Evolutionary conservation across 2,888 invertebrate genomes (phyloP).

Genomic region (Hypomecis atomaria): DNA sequence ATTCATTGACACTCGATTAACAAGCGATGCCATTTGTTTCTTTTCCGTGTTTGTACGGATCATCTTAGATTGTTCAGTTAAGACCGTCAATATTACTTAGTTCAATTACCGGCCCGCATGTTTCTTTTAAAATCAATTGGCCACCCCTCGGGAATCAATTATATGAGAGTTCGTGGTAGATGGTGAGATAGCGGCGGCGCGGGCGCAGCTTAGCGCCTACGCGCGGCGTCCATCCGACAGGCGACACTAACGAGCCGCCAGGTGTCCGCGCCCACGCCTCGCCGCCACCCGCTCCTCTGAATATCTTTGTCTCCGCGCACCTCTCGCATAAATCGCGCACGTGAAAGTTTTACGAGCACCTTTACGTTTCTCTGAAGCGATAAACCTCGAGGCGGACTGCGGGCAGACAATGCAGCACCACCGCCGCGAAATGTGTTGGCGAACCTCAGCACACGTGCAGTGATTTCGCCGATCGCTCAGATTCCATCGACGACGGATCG

Average conservation of each 20-base stretch:
- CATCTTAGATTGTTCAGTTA: conserved; percentile 50
- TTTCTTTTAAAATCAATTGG: conserved; percentile 68
- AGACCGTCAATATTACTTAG: conserved; percentile 67
- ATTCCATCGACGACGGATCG: conserved; percentile 79
- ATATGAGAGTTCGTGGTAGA: conserved; percentile 28
- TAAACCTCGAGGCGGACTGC: conserved; percentile 64
- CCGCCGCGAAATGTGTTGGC: conserved; percentile 72
- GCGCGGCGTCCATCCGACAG: conserved; percentile 59
- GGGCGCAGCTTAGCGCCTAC: conserved; percentile 52
- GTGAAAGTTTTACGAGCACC: conserved; percentile 84
- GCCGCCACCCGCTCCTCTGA: conserved; percentile 69
- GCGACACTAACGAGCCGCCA: conserved; percentile 81
- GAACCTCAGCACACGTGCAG: conserved; percentile 74
- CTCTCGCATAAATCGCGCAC: conserved; percentile 78
- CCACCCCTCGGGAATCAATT: conserved; percentile 52
- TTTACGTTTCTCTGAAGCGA: conserved; percentile 78
- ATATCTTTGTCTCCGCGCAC: conserved; percentile 78
- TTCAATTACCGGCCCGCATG: conserved; percentile 76
- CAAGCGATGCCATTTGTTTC: conserved; percentile 44
- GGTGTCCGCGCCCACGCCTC: conserved; percentile 79
- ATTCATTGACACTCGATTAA: conserved; percentile 48
- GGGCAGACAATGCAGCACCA: conserved; percentile 73
- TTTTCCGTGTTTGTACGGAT: conserved; percentile 49
- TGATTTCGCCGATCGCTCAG: conserved; percentile 78
- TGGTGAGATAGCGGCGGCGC: conserved; percentile 22